Evolutionary conservation across 2,888 invertebrate genomes (phyloP), one percentile per base, ranked within the genome.

Genomic region (Acrocera orbiculus): DNA sequence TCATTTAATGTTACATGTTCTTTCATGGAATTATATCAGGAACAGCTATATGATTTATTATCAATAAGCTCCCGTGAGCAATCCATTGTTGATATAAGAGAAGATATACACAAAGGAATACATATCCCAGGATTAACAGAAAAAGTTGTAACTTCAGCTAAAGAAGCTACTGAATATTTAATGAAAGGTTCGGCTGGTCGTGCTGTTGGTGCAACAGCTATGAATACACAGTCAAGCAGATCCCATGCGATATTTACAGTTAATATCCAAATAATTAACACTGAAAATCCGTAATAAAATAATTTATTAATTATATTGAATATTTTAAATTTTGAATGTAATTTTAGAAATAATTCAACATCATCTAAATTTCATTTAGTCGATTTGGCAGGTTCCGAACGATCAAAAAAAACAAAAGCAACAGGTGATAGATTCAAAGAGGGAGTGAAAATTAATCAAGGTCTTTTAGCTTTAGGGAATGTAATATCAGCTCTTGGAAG

Each of bases 401-500:
- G 89, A 35, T 78, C 80, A 2, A 89, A 89, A 50, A 89, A 87
- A 58, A 92, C 92, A 0, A 76, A 78, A 40, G 86, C 92, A 0
- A 78, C 79, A 2, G 92, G 90, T 0, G 81, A 82, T 39, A 68
- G 89, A 1, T 75, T 90, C 39, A 82, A 75, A 50, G 92, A 92
- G 59, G 92, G 86, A 0, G 74, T 86, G 0, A 81, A 90, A 52
- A 93, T 93, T 38, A 95, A 93, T 60, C 76, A 83, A 51, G 92
- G 92, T 0, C 62, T 95, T 0, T 64, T 92, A 13, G 87, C 87
- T 0, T 63, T 95, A 0, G 93, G 93, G 6, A 93, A 93, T 55
- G 93, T 95, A 0, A 95, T 95, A 38, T 86, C 87, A 0, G 85
- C 87, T 0, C 61, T 95, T 2, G 87, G 89, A 8, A 83, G 80